Conservation (phyloP, 2,113 vertebrate genomes). For the Archilochus colubris region DNA sequence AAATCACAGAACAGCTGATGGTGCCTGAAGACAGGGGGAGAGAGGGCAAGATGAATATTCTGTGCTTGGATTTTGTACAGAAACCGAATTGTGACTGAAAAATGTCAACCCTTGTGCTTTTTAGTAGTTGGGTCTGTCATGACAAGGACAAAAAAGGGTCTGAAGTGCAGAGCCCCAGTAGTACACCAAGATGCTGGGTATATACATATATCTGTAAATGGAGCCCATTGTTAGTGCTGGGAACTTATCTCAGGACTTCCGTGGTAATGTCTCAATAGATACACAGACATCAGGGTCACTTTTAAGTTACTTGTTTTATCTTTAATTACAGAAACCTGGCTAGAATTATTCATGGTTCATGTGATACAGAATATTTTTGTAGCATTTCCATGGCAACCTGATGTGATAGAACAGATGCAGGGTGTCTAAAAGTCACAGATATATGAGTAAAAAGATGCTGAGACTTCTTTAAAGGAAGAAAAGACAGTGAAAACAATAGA, state of each 20-base stretch:
- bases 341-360: slow-evolving; percentile 44
- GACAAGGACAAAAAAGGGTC: neutral
- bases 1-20: accelerated
- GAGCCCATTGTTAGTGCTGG: neutral
- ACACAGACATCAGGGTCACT: neutral
- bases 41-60: accelerated
- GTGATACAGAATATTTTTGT: slow-evolving; percentile 45
- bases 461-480: neutral
- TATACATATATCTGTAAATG: neutral
- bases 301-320: neutral
- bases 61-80: neutral
- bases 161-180: neutral
- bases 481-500: neutral
- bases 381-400: slow-evolving; percentile 46
- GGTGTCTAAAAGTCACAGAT: neutral
- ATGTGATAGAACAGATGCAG: slow-evolving; percentile 32
- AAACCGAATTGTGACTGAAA: neutral
- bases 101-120: neutral
- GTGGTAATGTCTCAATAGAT: neutral
- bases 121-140: neutral
- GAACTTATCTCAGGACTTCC: neutral
- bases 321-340: slow-evolving; percentile 35
- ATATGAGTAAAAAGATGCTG: neutral
- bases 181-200: accelerated
- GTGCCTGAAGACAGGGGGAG: neutral